Evolutionary conservation across 2,797 vertebrate species (phyloP), one percentile per base, ranked within the genome.

Genomic region (Bovichtus variegatus): DNA sequence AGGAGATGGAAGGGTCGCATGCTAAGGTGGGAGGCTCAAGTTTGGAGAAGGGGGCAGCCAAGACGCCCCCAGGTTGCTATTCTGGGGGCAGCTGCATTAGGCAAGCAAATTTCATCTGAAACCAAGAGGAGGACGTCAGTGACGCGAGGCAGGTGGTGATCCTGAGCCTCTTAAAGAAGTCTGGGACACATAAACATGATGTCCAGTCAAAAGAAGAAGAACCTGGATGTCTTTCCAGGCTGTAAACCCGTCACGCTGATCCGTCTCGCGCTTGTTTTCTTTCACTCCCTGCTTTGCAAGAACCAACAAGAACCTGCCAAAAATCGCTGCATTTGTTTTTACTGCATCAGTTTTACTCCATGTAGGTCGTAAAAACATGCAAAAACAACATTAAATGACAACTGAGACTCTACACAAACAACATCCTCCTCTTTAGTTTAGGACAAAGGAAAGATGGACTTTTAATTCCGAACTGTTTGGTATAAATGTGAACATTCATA

Each of bases 11-110:
- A 69, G 78, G 90, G 91, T 91, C 79, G 81, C 90, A 83, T 29
- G 71, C 80, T 89, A 88, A 84, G 92, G 90, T 88, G 85, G 77
- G 91, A 94, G 92, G 93, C 88, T 93, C 91, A 88, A 85, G 94
- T 94, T 95, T 91, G 92, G 93, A 90, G 91, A 91, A 64, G 51
- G 58, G 86, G 79, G 74, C 63, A 82, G 68, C 73, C 69, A 88
- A 86, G 90, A 92, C 73, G 84, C 74, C 91, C 86, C 84, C 34
- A 16, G 68, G 94, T 86, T 94, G 92, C 97, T 97, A 97, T 97
- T 97, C 97, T 97, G 96, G 91, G 92, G 92, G 95, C 73, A 53
- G 78, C 86, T 75, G 78, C 88, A 92, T 86, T 91, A 95, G 89
- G 92, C 91, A 91, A 93, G 95, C 93, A 94, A 72, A 91, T 91